Evolutionary conservation across 2,888 invertebrate genomes (phyloP), one percentile per base, ranked within the genome.

Genomic region (Cerastis leucographa): DNA sequence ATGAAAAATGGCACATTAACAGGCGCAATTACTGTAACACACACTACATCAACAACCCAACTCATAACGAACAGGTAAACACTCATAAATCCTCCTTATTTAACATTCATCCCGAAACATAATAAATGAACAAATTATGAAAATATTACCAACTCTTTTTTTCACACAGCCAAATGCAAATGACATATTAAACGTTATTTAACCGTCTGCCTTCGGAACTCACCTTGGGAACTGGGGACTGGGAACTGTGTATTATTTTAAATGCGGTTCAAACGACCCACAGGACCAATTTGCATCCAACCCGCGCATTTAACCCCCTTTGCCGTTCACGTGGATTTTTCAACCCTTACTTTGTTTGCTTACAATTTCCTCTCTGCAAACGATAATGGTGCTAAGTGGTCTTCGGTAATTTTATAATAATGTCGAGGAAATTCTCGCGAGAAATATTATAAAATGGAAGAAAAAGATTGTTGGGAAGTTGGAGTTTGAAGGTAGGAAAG

Each of bases 281-380:
- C 12, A 80, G 81, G 85, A 77, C 72, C 81, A 86, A 89, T 90
- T 89, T 89, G 89, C 89, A 88, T 88, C 79, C 78, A 68, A 59
- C 69, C 83, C 82, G 75, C 73, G 70, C 77, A 76, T 86, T 89
- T 87, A 85, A 88, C 84, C 85, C 89, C 79, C 78, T 80, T 78
- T 68, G 19, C 65, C 51, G 80, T 82, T 80, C 81, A 75, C 84
- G 85, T 80, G 77, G 74, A 74, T 83, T 86, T 86, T 88, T 86
- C 71, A 69, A 66, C 73, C 73, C 69, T 59, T 62, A 68, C 74
- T 81, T 79, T 84, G 87, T 87, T 85, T 81, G 84, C 79, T 73
- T 81, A 87, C 73, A 85, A 82, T 88, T 87, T 87, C 22, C 71
- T 85, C 56, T 25, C 54, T n/a, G 73, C 29, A 76, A 82, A 83